Conservation (phyloP, 2,888 invertebrate species). For the Hypselothyrea guttata region DNA sequence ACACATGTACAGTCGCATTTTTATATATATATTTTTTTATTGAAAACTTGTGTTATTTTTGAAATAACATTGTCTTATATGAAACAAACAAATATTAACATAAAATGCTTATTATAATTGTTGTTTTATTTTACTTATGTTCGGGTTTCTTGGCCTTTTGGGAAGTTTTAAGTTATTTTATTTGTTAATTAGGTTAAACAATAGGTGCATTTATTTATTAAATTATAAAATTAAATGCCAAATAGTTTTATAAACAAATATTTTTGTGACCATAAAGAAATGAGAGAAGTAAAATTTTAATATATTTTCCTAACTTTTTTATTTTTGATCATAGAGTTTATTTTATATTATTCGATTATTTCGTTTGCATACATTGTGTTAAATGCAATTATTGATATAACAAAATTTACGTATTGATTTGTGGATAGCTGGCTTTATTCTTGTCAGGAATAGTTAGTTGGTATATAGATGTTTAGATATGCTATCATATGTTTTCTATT, state of each 20-base stretch:
- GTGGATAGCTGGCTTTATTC: conserved; percentile 22
- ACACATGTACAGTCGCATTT: conserved; percentile 70
- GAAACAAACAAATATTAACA: conserved; percentile 44
- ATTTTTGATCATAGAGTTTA: conserved; percentile 39
- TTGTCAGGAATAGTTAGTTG: conserved; percentile 2
- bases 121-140: conserved; percentile 31
- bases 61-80: conserved; percentile 56
- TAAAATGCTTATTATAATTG: conserved; percentile 6
- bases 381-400: conserved; percentile 69
- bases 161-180: conserved; percentile 48
- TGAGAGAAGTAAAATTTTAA: conserved; percentile 14
- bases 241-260: conserved; percentile 46
- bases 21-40: conserved; percentile 33
- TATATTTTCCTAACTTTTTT: conserved; percentile 5
- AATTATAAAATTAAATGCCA: conserved; percentile 36
- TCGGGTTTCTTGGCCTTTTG: conserved; percentile 60
- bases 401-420: conserved; percentile 51
- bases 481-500: conserved; percentile 32
- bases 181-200: conserved; percentile 14
- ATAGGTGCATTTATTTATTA: conserved; percentile 37
- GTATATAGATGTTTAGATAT: conserved; percentile 42
- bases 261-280: conserved; percentile 46
- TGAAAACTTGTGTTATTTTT: conserved; percentile 62
- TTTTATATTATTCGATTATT: conserved; percentile 10
- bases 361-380: conserved; percentile 26